Conservation (phyloP, 2,888 invertebrate species). For the Amiota communis region DNA sequence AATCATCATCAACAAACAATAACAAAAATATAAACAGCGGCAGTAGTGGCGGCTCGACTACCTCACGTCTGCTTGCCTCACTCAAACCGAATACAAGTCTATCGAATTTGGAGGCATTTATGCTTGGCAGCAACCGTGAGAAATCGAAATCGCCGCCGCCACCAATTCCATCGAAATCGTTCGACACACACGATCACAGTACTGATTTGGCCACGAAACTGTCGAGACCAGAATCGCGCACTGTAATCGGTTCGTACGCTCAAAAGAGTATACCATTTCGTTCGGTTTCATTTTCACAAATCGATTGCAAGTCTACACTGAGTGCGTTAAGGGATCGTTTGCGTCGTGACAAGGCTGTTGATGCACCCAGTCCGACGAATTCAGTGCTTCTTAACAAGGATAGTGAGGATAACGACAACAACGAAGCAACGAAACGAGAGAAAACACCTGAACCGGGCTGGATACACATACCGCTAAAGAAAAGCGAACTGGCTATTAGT, state of each 20-base stretch:
- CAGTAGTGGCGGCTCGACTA: conserved; percentile 37
- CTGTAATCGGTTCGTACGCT: conserved; percentile 78
- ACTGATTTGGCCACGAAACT: conserved; percentile 72
- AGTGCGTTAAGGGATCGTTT: conserved; percentile 69
- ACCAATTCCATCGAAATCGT: conserved; percentile 27
- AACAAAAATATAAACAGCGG: conserved; percentile 27
- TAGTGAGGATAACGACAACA: conserved; percentile 37
- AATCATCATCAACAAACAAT: not conserved
- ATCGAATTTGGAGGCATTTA: conserved; percentile 68
- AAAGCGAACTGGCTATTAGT: conserved; percentile 61
- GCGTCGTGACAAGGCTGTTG: conserved; percentile 67
- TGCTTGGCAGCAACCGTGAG: conserved; percentile 61
- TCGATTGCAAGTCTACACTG: conserved; percentile 78
- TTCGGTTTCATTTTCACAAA: conserved; percentile 91
- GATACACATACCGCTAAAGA: conserved; percentile 67
- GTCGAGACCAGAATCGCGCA: conserved; percentile 77
- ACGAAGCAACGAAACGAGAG: conserved; percentile 38
- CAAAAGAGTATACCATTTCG: conserved; percentile 83
- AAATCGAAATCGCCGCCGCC: conserved; percentile 58
- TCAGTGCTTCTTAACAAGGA: conserved; percentile 60
- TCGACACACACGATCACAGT: conserved; percentile 46
- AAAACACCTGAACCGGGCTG: conserved; percentile 55
- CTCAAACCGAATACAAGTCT: conserved; percentile 69
- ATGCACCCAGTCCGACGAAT: conserved; percentile 53
- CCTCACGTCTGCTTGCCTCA: conserved; percentile 54